Base-by-base conservation (phyloP, 2,888 invertebrate genomes). In the Ectropis crepuscularia region DNA sequence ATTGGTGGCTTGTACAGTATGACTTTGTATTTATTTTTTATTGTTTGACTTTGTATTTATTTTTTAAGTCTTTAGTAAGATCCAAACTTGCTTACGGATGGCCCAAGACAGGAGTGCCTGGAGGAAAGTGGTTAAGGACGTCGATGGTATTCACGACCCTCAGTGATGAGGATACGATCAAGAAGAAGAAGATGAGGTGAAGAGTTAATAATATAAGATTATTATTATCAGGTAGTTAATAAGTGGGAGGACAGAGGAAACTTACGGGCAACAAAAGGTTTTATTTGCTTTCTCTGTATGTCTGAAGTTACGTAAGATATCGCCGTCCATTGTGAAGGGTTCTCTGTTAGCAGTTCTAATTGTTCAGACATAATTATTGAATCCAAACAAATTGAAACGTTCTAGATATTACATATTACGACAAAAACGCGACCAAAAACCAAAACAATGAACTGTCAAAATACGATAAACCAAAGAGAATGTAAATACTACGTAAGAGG, bases 211-310 rank as follows among this genome's bases (percentile, higher is more conserved):
- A 16, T 46, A 8, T n/a, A 7, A 47, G 8, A 12, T 28, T 6
- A 16, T 9, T 43, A 49, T 57, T 41, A 28, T 41, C 0, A 43
- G 11, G 11, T 36, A 2, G 0, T 7, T 53, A 10, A 43, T 0
- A 45, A 43, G 43, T 46, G 46, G 46, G 54, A 38, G 11, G 46
- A 12, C 10, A 54, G 7, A 5, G 38, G 45, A 50, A 63, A 87
- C 90, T 82, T 78, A 92, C 92, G 65, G 66, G 86, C 79, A 68
- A 91, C 89, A 75, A 88, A 92, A 0, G 92, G 92, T 78, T 90
- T 92, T 41, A 92, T 90, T 69, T 92, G 92, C 61, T 92, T 92
- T 66, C 80, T 89, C 65, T 89, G 89, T 73, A 92, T 88, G 73
- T 91, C 89, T 16, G 90, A 89, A 5, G 90, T 85, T 6, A 92